Evolutionary conservation across 2,113 vertebrate genomes (phyloP).

Genomic region (Hypocryptadius cinnamomeus): DNA sequence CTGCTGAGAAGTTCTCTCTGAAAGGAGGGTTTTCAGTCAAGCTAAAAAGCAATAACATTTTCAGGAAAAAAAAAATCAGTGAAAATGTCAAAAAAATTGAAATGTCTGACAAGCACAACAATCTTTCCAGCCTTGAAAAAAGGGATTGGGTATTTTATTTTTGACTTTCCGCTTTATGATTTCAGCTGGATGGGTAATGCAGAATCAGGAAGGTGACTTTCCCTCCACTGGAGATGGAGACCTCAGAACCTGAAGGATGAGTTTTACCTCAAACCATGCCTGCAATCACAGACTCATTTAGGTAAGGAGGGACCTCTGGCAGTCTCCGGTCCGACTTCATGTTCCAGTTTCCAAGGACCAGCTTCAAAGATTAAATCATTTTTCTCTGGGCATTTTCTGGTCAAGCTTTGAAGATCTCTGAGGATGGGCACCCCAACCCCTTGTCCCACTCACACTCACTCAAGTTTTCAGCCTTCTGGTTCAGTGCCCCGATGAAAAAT

Average conservation of each 20-base stretch:
- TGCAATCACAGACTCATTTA: background rate
- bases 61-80: background rate
- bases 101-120: conserved; percentile 52
- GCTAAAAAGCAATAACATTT: conserved; percentile 43
- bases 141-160: conserved; percentile 10
- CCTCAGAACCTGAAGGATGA: background rate
- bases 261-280: background rate
- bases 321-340: background rate
- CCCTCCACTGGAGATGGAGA: background rate
- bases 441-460: background rate
- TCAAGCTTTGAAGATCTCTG: background rate
- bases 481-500: background rate
- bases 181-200: conserved; percentile 12
- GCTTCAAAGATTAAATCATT: background rate
- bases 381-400: background rate
- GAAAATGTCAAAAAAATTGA: conserved; percentile 45
- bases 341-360: background rate
- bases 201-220: conserved; percentile 17
- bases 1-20: conserved; percentile 13
- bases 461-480: background rate
- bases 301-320: background rate
- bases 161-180: background rate
- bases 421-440: background rate
- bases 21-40: conserved; percentile 28
- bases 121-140: conserved; percentile 19